phyloP scores from a whole-genome alignment of 2,113 vertebrate species.

The Corvus cornix region DNA sequence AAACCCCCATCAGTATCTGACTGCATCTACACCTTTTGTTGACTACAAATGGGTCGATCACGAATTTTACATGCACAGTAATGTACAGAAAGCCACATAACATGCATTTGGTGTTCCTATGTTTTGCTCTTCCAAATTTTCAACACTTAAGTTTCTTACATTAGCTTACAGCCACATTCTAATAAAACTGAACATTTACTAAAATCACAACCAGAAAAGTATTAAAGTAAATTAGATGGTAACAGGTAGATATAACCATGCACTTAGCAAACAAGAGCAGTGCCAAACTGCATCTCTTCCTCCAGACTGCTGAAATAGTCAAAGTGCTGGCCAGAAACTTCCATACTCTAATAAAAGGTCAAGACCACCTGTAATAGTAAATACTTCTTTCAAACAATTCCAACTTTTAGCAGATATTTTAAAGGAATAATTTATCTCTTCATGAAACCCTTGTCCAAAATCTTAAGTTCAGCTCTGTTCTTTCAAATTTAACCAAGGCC shows the following conservation, averaged over 20 bases:
- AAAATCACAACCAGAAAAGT: conserved; percentile 16
- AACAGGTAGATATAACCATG: background rate
- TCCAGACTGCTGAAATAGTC: conserved; percentile 21
- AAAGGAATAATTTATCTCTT: background rate
- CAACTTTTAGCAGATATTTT: background rate
- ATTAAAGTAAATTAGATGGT: background rate
- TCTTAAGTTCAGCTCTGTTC: conserved; percentile 9
- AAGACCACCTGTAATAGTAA: conserved; percentile 41
- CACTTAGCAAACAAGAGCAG: background rate
- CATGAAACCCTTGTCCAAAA: conserved; percentile 4
- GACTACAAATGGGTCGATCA: background rate
- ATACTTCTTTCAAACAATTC: conserved; percentile 26
- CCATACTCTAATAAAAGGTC: background rate
- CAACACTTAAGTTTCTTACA: background rate
- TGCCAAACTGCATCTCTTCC: background rate
- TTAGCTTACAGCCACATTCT: background rate
- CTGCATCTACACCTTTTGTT: background rate
- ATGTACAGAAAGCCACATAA: conserved; percentile 1
- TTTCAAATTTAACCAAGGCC: conserved; percentile 4
- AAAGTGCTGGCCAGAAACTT: background rate
- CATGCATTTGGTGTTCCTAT: background rate
- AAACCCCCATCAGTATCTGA: conserved; percentile 1
- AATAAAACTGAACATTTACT: background rate
- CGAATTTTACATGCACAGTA: background rate
- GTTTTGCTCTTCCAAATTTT: background rate